phyloP scores from a whole-genome alignment of 2,797 vertebrate species.

The Pyrrhura leucotis region DNA sequence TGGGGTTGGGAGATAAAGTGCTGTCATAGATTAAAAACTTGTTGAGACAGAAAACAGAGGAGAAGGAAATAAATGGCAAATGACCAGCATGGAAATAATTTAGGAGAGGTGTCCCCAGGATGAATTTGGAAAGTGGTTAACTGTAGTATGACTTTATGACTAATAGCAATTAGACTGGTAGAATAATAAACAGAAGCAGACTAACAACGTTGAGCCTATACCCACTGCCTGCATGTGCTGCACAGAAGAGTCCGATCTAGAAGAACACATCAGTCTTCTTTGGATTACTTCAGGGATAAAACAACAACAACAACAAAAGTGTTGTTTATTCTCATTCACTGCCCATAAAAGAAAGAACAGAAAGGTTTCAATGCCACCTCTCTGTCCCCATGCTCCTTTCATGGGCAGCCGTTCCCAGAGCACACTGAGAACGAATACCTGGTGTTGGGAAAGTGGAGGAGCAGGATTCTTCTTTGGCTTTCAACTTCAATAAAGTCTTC shows the following conservation, averaged over 20 bases:
- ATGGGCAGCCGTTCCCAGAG: neutral
- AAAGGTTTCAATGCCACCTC: neutral
- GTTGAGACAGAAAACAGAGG: slow-evolving; percentile 73
- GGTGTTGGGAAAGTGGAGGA: neutral
- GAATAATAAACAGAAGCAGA: slow-evolving; percentile 37
- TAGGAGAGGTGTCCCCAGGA: slow-evolving; percentile 64
- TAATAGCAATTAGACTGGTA: slow-evolving; percentile 44
- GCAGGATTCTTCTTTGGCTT: slow-evolving; percentile 44
- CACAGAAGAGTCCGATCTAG: neutral
- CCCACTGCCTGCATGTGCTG: neutral
- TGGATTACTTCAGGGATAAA: neutral
- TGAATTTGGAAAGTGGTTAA: slow-evolving; percentile 67
- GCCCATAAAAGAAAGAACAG: neutral
- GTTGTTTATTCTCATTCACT: neutral
- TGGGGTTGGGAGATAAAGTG: slow-evolving; percentile 71
- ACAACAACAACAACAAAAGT: neutral
- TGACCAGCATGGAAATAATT: slow-evolving; percentile 72
- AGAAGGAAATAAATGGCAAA: slow-evolving; percentile 72
- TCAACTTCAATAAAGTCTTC: neutral
- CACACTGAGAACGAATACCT: neutral
- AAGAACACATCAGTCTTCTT: neutral
- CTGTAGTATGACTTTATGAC: slow-evolving; percentile 55
- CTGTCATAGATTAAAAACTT: slow-evolving; percentile 75
- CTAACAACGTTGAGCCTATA: neutral
- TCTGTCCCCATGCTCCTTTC: neutral